Conservation (phyloP, 1,140 invertebrate species). For the Coelopa frigida region DNA sequence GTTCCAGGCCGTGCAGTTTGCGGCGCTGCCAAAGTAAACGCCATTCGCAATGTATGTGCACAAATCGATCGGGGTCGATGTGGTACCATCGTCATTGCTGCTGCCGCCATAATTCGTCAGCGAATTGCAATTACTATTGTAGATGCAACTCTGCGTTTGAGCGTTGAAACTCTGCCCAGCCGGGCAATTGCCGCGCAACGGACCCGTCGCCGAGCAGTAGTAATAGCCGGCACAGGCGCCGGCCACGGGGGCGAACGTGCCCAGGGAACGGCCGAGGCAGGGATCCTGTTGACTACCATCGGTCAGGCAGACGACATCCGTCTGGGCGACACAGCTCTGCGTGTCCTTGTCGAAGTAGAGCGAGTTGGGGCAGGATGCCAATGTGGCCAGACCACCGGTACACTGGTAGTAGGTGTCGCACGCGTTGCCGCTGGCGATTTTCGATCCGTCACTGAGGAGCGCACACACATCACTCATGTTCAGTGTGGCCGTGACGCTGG, state of each 20-base stretch:
- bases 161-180: conserved; percentile 23
- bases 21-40: conserved; percentile 21
- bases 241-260: conserved; percentile 12
- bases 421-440: conserved; percentile 18
- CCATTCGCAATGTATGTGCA: conserved; percentile 16
- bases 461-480: conserved; percentile 22
- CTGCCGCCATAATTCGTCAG: background rate
- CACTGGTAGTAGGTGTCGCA: conserved; percentile 22
- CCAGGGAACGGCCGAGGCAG: conserved; percentile 14
- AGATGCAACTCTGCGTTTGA: conserved; percentile 15
- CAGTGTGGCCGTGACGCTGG: conserved; percentile 1
- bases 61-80: conserved; percentile 16
- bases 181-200: conserved; percentile 15
- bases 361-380: conserved; percentile 9
- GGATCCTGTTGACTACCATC: conserved; percentile 5
- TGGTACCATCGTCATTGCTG: background rate
- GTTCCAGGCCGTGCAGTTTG: conserved; percentile 19
- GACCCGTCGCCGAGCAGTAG: conserved; percentile 19
- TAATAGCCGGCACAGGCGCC: conserved; percentile 19
- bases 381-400: conserved; percentile 9
- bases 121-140: conserved; percentile 4
- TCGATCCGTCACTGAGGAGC: conserved; percentile 13
- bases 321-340: background rate
- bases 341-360: conserved; percentile 8
- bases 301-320: conserved; percentile 13